Evolutionary conservation across 2,113 vertebrate genomes (phyloP), one percentile per base, ranked within the genome.

Genomic region (Poeciliopsis occidentalis): DNA sequence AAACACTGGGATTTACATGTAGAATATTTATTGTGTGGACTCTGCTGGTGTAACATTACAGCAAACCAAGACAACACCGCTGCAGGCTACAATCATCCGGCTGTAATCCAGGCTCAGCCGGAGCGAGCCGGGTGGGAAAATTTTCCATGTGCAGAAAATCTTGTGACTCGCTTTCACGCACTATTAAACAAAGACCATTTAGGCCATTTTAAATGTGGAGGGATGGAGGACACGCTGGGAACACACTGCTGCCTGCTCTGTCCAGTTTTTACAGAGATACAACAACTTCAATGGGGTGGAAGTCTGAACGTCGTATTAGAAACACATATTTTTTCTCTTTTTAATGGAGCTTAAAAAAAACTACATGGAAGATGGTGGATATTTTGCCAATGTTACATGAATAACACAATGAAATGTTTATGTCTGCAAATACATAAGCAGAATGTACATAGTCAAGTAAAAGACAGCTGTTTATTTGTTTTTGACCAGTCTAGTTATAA

Each of bases 121-220:
- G 54, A 65, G 79, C 11, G 60, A 66, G 64, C 63, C 4, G 1
- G 3, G 70, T 78, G 78, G 73, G 71, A 73, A 85, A 65, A 39
- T 2, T 27, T 72, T 76, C 79, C 67, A 75, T 68, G 41, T 65
- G 65, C 67, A 79, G 54, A 39, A 75, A 75, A 60, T 82, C 81
- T 78, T 80, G 67, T 82, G 82, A 86, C 78, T 82, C 51, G 44
- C 57, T 84, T 74, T 79, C 32, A 63, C 78, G 75, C 19, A 1
- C 64, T 27, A 15, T 67, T 69, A 54, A 60, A 11, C 65, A 65
- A 65, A 71, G 68, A 29, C 5, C 39, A 64, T 69, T 79, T n/a
- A 64, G 71, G 60, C 69, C 37, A 67, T 69, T 69, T 29, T 30
- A 60, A 64, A 57, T 32, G 64, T 37, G 44, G 31, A 44, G 63